Evolutionary conservation across 2,888 invertebrate species (phyloP), one percentile per base, ranked within the genome.

Genomic region (Amorpha juglandis): DNA sequence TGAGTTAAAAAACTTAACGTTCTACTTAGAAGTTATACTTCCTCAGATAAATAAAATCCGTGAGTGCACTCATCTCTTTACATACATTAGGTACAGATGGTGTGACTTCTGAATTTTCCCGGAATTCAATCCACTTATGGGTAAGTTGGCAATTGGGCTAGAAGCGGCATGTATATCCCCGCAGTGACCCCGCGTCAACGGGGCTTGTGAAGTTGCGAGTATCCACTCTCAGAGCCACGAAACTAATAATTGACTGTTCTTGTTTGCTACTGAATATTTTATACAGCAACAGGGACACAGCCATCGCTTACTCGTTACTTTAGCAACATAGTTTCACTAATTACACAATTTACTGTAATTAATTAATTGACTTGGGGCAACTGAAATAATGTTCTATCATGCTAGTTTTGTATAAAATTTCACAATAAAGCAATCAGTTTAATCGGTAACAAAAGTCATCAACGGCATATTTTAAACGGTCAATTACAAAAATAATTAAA

Each of bases 41-140:
- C 19, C 27, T 19, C 19, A 42, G 38, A 58, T 58, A 42, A 58
- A 58, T 38, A 58, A 42, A 58, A 58, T 58, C 42, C 12, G 58
- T 12, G 19, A 58, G 42, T 58, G 58, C 42, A 58, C 58, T 42
- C 38, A 58, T 58, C 42, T 42, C 58, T 58, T 45, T 38, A 64
- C 11, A 64, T 45, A 52, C 53, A 53, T 53, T 64, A 53, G 72
- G 70, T 72, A 77, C 72, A 70, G 70, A 75, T 73, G 75, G 76
- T 73, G 70, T 71, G 74, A 78, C 77, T 75, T 79, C 78, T 75
- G 74, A 80, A 80, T 80, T 77, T 74, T 74, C 72, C 68, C 76
- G 70, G 76, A 81, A 87, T 84, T 83, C 84, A 88, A 90, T 89
- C 84, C 86, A 88, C 88, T 89, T 87, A 88, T 83, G 79, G 80